phyloP scores from a whole-genome alignment of 1,140 invertebrate species.

The Macrobrachium nipponense region DNA sequence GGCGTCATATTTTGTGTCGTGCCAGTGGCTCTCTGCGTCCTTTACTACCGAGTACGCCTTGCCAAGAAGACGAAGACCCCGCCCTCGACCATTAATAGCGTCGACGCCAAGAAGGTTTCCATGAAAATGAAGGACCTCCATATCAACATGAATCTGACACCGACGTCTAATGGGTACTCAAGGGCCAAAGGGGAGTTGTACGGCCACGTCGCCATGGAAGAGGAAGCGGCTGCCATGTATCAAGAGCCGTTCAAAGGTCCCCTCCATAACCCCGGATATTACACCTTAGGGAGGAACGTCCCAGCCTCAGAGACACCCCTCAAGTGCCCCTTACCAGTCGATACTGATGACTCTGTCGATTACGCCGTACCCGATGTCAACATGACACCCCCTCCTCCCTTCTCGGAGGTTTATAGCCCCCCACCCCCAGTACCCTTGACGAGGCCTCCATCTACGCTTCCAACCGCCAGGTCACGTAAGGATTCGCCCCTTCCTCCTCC shows the following conservation, averaged over 20 bases:
- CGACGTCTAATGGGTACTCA: constrained; percentile 63
- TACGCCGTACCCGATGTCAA: constrained; percentile 61
- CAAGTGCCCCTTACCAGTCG: constrained; percentile 67
- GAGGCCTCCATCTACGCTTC: constrained; percentile 59
- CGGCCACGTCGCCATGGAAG: constrained; percentile 72
- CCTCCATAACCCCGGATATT: constrained; percentile 64
- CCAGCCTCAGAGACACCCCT: constrained; percentile 74
- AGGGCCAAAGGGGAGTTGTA: constrained; percentile 72
- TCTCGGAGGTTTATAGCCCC: constrained; percentile 69
- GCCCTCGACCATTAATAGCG: constrained; percentile 45
- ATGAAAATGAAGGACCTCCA: constrained; percentile 68
- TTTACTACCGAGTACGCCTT: constrained; percentile 52
- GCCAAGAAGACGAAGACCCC: constrained; percentile 45
- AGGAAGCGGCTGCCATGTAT: constrained; percentile 69
- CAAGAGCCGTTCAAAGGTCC: constrained; percentile 67
- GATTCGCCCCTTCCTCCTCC: constrained; percentile 37
- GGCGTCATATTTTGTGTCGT: constrained; percentile 61
- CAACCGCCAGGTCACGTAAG: constrained; percentile 26
- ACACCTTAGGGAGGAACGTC: constrained; percentile 66
- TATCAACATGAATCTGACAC: constrained; percentile 64
- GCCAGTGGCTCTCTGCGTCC: constrained; percentile 50
- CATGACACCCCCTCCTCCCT: constrained; percentile 74
- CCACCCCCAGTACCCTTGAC: constrained; percentile 65
- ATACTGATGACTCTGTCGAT: constrained; percentile 63
- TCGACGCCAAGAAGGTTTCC: constrained; percentile 55